Evolutionary conservation across 2,888 invertebrate species (phyloP).

Genomic region (Julus scandinavius): DNA sequence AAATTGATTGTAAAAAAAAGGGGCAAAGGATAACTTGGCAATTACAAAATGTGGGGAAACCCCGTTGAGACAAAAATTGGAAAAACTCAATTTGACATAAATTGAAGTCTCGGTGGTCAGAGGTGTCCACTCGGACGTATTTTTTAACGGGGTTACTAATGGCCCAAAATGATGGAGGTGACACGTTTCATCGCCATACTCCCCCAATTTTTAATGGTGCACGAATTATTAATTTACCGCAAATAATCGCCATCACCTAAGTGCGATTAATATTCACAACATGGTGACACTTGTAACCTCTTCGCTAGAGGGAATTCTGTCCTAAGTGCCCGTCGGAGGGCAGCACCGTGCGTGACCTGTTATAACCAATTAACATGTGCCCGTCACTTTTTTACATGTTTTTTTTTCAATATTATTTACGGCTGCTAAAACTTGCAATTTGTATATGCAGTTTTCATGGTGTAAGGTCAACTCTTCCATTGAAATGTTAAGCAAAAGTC

Average conservation of each 20-base stretch:
- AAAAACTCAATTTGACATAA: constrained; percentile 27
- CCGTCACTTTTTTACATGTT: not conserved
- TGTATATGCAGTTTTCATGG: not conserved
- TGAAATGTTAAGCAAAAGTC: no score
- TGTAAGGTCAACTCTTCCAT: not conserved
- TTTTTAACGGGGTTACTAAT: not conserved
- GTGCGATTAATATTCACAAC: constrained; percentile 15
- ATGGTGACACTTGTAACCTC: not conserved
- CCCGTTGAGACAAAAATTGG: constrained; percentile 27
- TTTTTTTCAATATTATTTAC: not conserved
- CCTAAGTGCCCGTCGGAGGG: not conserved
- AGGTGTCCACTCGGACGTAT: constrained; percentile 19
- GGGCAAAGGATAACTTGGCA: not conserved
- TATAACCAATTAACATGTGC: not conserved
- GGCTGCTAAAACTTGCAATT: not conserved
- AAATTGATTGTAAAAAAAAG: not conserved
- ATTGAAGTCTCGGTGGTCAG: constrained; percentile 22
- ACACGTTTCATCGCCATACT: not conserved
- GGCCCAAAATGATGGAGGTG: constrained; percentile 4
- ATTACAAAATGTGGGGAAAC: not conserved
- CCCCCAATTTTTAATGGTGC: constrained; percentile 34
- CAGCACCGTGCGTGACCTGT: constrained; percentile 22
- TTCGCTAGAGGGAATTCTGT: not conserved
- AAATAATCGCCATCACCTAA: constrained; percentile 34
- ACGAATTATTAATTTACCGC: constrained; percentile 31